Percentiles rank a stretch among this genome's conserved stretches.
Conservation (phyloP, 2,113 vertebrate species). For the Anguilla rostrata region DNA sequence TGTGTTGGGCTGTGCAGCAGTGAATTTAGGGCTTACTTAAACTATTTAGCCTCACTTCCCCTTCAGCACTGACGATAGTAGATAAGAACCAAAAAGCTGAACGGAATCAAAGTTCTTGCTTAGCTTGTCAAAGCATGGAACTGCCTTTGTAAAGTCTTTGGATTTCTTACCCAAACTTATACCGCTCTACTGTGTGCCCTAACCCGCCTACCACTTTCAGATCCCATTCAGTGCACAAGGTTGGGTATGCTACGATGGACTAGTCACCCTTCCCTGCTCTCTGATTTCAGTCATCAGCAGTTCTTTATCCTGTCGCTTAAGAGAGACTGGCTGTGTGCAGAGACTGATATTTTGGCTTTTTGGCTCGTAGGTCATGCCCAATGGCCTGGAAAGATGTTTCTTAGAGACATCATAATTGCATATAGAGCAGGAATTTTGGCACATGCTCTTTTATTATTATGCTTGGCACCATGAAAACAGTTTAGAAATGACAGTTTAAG, state of each 20-base stretch:
- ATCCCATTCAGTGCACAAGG: background rate
- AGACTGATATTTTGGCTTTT: background rate
- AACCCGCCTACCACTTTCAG: background rate
- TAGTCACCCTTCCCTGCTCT: background rate
- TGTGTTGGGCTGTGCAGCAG: background rate
- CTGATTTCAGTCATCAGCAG: background rate
- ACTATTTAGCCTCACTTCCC: constrained; percentile 29
- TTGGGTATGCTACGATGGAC: background rate
- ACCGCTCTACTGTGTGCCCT: background rate
- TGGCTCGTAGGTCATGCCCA: background rate
- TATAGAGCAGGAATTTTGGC: constrained; percentile 17
- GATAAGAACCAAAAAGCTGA: constrained; percentile 27
- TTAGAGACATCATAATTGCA: background rate
- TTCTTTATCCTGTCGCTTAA: background rate
- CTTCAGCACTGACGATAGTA: constrained; percentile 3
- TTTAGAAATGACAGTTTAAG: background rate
- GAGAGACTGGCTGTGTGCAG: background rate
- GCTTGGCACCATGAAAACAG: background rate
- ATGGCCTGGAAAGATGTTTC: constrained; percentile 18
- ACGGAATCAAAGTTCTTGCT: constrained; percentile 13
- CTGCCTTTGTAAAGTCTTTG: background rate
- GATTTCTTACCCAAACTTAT: background rate
- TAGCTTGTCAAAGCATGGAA: constrained; percentile 7
- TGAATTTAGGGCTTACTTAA: constrained; percentile 12
- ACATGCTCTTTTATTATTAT: background rate